Base-by-base conservation (phyloP, 1,140 invertebrate genomes). In the Cherax destructor region DNA sequence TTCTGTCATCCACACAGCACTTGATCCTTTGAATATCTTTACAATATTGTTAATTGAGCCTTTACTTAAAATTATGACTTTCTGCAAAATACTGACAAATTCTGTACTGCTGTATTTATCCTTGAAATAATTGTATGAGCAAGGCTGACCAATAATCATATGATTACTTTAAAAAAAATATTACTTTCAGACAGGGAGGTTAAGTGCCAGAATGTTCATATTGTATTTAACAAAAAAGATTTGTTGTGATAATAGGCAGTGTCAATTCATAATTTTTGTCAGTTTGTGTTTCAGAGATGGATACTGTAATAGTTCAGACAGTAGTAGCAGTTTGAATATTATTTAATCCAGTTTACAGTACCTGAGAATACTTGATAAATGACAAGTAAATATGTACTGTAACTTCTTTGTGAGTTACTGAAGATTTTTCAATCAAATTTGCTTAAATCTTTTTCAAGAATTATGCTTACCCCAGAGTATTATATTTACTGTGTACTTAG, bases 171-270 rank as follows among this genome's bases (percentile, higher is more conserved):
- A n/a, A 86, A 86, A 61, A 59, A 21, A 59, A 78, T 86, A 61
- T 59, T 18, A 41, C 30, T 59, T 13, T 77, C 30, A 86, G 76
- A 30, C 50, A 86, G 72, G 74, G 85, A 86, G 78, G 74, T 30
- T 47, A 78, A 78, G 74, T 86, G 85, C 50, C 85, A 86, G 85
- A 59, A 77, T 86, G 78, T 13, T 56, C 52, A 56, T n/a, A 77
- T 77, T 41, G n/a, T 86, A 7, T 78, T 61, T 30, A 78, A 86
- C 6, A 30, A 3, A 5, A 74, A 10, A 30, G 6, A 30, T 30
- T 41, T 30, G 21, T 69, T 18, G 65, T 69, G 21, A 69, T 74
- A 30, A 30, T 30, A 30, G 41, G 9, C 6, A 6, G 24, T 10
- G 52, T 56, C 9, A 30, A 74, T 30, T 30, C 24, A 21, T 9